Base-by-base conservation (phyloP, 1,140 invertebrate species). In the Orius laevigatus region DNA sequence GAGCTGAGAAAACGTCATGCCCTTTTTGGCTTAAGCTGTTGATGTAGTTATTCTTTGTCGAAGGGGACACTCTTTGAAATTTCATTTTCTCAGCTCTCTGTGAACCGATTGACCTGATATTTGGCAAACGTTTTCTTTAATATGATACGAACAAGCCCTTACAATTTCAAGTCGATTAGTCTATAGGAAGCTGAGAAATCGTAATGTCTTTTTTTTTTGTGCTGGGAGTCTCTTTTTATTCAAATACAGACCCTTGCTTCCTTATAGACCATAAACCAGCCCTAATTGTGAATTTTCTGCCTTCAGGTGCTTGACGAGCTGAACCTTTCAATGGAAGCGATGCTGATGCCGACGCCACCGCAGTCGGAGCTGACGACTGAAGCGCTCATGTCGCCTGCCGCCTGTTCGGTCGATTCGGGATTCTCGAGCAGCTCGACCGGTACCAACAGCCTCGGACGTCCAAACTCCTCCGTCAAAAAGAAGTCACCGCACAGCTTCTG, bases 281-380 rank as follows among this genome's bases (percentile, higher is more conserved):
- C 11, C 25, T 25, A 25, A 25, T 25, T 25, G 3, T 25, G 3
- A 4, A 4, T 25, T 25, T 46, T 40, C 14, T 12, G 40, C 5
- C 50, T 54, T 18, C 71, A 81, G 57, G 82, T 88, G 48, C 71
- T 89, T 44, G 84, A 83, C 31, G 82, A 89, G 61, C 65, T 89
- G 34, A 89, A 89, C 69, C 69, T 89, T 31, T 83, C 84, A 54
- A 78, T 86, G 25, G 86, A 89, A 65, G 82, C 82, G 38, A 87
- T 89, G 84, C 64, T 86, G 45, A 86, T 86, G 81, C 83, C 81
- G 38, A 46, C 42, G 40, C 35, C 41, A 39, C 52, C 31, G 16
- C 48, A 34, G 43, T 38, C 31, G 38, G 53, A 48, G 41, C 34
- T 32, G 42, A 80, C 80, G 33, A 79, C 83, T 59, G 76, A 81